Evolutionary conservation across 1,140 invertebrate genomes (phyloP).

Genomic region (Drosophila willistoni): DNA sequence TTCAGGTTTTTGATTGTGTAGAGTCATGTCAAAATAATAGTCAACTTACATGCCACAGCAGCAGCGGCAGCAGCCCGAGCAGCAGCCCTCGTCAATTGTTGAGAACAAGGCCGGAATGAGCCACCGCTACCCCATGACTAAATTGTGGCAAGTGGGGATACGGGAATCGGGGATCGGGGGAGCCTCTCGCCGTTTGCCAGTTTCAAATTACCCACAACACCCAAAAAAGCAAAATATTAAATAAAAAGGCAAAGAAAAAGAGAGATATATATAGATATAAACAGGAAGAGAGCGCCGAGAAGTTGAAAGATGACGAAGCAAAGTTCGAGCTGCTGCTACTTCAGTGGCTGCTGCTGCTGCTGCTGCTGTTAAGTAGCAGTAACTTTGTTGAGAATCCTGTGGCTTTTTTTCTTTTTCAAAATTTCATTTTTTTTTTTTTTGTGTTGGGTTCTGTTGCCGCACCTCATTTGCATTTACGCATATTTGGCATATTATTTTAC

Average conservation of each 20-base stretch:
- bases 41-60: slow-evolving; percentile 80
- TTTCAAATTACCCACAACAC: slow-evolving; percentile 17
- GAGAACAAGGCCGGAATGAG: background rate
- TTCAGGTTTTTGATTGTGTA: slow-evolving; percentile 82
- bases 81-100: slow-evolving; percentile 21
- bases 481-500: slow-evolving; percentile 77
- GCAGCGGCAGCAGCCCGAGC: slow-evolving; percentile 23
- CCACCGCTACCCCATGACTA: too few species aligned
- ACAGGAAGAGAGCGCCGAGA: slow-evolving; percentile 4
- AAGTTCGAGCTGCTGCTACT: slow-evolving; percentile 4
- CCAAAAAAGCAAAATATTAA: slow-evolving; percentile 6
- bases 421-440: background rate
- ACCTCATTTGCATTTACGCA: slow-evolving; percentile 71
- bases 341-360: slow-evolving; percentile 2
- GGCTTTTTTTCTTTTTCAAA: slow-evolving; percentile 4
- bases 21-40: slow-evolving; percentile 82
- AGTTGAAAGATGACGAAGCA: slow-evolving; percentile 22
- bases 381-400: slow-evolving; percentile 19
- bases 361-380: slow-evolving; percentile 16
- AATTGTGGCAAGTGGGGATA: background rate
- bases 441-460: background rate
- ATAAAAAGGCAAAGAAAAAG: background rate
- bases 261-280: background rate
- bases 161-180: background rate
- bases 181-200: slow-evolving; percentile 2